Base-by-base conservation (phyloP, 2,888 invertebrate species). In the Microplitis manilae region DNA sequence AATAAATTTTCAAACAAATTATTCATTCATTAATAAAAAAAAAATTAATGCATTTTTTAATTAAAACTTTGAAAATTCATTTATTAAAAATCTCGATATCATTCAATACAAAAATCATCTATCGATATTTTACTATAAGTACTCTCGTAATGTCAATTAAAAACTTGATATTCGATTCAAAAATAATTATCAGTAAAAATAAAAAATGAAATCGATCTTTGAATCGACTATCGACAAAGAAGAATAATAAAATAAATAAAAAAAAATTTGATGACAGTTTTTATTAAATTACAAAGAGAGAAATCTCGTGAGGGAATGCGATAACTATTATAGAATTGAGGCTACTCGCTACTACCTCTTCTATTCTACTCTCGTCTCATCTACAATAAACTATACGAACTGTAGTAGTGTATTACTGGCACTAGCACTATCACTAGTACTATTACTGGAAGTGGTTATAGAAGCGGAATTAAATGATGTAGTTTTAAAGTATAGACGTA, bases 311-410 rank as follows among this genome's bases (percentile, higher is more conserved):
- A 60, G 2, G 13, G 9, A 50, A 50, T 50, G 50, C 50, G 13
- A 50, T 13, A 50, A 50, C 50, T 50, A 50, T 50, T 50, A 50
- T 50, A 72, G 61, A 75, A 77, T 79, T 59, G 71, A 79, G 77
- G 74, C 20, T 75, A 75, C 68, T 61, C 73, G 74, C 20, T 75
- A 75, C 71, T 61, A 72, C 50, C 68, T 17, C 65, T 59, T 15
- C 30, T 17, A 1, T 13, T 70, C 39, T 59, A 67, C 38, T 75
- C 77, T 38, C 71, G 79, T 77, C 75, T 69, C 75, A 72, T 73
- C 78, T 61, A 78, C 77, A 79, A 79, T 50, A 50, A 50, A 50
- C 2, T 50, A 13, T 13, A 13, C 50, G 5, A 50, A 50, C 4
- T 50, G 13, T 69, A 50, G 4, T 50, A 50, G 9, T 13, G 13